These are phyloP conservation scores for Caranx melampygus DNA, from an alignment of 2,113 vertebrate species.

Conservation along the genomic window DNA sequence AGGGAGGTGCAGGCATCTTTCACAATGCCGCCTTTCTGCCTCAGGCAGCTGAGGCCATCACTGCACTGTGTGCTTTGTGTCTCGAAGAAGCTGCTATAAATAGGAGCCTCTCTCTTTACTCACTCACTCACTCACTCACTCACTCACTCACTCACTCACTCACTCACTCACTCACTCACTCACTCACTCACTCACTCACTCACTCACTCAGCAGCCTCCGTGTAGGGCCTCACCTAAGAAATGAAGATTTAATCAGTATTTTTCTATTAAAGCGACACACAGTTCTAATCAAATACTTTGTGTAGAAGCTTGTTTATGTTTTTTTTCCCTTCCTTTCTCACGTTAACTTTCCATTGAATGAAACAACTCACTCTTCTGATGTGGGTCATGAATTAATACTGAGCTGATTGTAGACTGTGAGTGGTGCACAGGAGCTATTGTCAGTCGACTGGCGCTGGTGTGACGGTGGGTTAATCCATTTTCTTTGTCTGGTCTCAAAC, in stretches of 20 bases:
- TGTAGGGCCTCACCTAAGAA: slow-evolving; percentile 28
- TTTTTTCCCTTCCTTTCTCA: background rate
- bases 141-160: background rate
- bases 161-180: slow-evolving; percentile 6
- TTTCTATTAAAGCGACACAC: slow-evolving; percentile 8
- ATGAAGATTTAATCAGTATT: slow-evolving; percentile 50
- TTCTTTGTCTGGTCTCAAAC: slow-evolving; percentile 27
- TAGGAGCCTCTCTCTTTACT: slow-evolving; percentile 55
- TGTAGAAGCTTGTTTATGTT: background rate
- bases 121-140: slow-evolving; percentile 14
- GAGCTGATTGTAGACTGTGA: background rate
- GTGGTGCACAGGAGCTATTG: background rate
- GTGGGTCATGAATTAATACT: background rate
- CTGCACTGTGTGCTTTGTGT: slow-evolving; percentile 79
- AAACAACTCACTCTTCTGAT: background rate
- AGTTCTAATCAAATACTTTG: slow-evolving; percentile 13
- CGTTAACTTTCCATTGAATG: slow-evolving; percentile 3
- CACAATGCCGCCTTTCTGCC: slow-evolving; percentile 76
- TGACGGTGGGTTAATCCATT: background rate
- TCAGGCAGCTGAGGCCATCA: slow-evolving; percentile 72
- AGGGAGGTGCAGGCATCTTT: slow-evolving; percentile 59
- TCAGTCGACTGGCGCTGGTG: background rate
- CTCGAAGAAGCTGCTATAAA: slow-evolving; percentile 79
- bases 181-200: background rate
- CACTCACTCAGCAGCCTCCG: slow-evolving; percentile 21